Evolutionary conservation across 2,113 vertebrate species (phyloP).

Genomic region (Emydocephalus ijimae): DNA sequence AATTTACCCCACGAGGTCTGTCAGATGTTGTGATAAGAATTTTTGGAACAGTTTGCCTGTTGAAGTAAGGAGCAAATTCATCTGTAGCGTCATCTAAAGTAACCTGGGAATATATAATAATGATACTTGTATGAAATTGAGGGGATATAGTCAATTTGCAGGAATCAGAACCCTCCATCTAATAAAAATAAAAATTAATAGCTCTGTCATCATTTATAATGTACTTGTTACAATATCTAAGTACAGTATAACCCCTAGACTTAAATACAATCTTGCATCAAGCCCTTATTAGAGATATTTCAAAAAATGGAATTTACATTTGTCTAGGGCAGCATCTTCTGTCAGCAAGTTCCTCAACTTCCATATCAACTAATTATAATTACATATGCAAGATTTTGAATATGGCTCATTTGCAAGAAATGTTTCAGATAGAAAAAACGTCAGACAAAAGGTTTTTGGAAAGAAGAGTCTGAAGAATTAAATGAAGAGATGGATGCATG

Average conservation of each 20-base stretch:
- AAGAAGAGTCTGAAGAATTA: background rate
- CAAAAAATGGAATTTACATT: background rate
- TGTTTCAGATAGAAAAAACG: background rate
- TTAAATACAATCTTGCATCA: background rate
- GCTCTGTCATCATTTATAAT: background rate
- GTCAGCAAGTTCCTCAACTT: background rate
- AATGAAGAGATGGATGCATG: background rate
- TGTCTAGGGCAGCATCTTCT: background rate
- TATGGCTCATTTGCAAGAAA: background rate
- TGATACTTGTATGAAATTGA: conserved; percentile 1
- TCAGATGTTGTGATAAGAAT: conserved; percentile 98
- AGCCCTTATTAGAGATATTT: background rate
- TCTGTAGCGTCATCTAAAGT: conserved; percentile 94
- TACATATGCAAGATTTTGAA: background rate
- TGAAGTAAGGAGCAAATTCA: conserved; percentile 97
- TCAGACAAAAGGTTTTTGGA: background rate
- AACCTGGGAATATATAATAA: conserved; percentile 72
- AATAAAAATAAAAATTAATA: background rate
- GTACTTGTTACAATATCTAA: background rate
- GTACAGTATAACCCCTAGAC: background rate
- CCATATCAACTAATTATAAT: background rate
- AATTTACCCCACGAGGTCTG: conserved; percentile 88
- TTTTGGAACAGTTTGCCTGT: conserved; percentile 89
- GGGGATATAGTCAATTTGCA: background rate
- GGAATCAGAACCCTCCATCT: background rate